Evolutionary conservation across 2,888 invertebrate genomes (phyloP).

Genomic region (Callimorpha dominula): DNA sequence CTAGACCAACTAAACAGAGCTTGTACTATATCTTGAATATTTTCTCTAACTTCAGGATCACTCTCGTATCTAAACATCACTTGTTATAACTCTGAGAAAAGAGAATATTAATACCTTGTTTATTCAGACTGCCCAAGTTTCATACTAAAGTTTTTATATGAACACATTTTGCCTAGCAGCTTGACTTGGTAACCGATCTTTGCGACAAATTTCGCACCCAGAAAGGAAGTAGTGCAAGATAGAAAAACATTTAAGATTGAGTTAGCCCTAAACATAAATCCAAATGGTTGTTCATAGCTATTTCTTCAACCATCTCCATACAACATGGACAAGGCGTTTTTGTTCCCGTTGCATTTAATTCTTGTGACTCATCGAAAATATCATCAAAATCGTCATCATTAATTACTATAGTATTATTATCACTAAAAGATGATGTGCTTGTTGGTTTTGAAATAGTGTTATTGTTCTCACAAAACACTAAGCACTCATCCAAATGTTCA

Average conservation of each 20-base stretch:
- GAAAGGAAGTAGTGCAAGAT: no score
- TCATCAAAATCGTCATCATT: slow-evolving; percentile 67
- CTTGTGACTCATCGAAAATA: slow-evolving; percentile 70
- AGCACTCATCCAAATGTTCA: slow-evolving; percentile 84
- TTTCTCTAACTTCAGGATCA: no score
- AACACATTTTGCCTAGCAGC: no score
- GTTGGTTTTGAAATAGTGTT: slow-evolving; percentile 72
- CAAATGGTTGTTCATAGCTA: slow-evolving; percentile 87
- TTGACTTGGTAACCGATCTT: no score
- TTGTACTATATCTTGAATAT: no score
- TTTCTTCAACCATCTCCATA: slow-evolving; percentile 80
- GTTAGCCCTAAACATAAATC: slow-evolving; percentile 69
- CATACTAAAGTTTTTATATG: no score
- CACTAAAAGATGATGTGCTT: slow-evolving; percentile 54
- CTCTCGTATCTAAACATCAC: no score
- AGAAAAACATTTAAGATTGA: not conserved
- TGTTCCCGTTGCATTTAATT: slow-evolving; percentile 78
- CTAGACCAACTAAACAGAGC: no score
- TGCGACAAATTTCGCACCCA: not conserved
- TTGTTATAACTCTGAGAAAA: no score
- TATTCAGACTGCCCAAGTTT: no score
- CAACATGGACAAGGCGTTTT: slow-evolving; percentile 88
- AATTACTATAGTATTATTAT: slow-evolving; percentile 64
- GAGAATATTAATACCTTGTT: no score
- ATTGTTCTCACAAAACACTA: slow-evolving; percentile 77